Base-by-base conservation (phyloP, 2,888 invertebrate genomes). In the Ernsta delagoae region DNA sequence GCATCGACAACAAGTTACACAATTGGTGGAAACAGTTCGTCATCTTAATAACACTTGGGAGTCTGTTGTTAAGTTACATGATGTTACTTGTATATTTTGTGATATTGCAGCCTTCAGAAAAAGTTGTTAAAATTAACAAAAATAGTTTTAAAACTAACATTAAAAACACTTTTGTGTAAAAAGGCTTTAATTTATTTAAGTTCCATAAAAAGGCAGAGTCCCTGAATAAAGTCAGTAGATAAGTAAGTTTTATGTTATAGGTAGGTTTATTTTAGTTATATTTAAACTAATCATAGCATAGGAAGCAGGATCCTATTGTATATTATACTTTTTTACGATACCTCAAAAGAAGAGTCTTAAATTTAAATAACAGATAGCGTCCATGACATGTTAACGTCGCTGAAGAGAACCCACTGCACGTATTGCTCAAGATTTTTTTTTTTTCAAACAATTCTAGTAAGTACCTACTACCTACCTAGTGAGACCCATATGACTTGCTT, bases 11-110 rank as follows among this genome's bases (percentile, higher is more conserved):
- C 63, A 90, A 94, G 65, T 93, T 95, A 79, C 93, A 94, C 53
- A 94, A 94, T 73, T 97, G 96, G 95, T 97, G 97, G 96, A 96
- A 94, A 79, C 86, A 88, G 43, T 97, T 95, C 77, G 91, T 95
- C 63, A 95, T 96, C 75, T 94, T 94, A 74, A 88, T 95, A 50
- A 95, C 96, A 63, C 87, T 96, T 9, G 88, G 90, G 16, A 95
- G 96, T 75, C 90, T 95, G 64, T 74, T 94, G 7, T 83, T 95
- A 39, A 95, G 96, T 76, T 85, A 95, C 62, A 85, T 93, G 73
- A 95, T 96, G 71, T 94, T 96, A 82, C 76, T 95, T 41, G 93
- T 95, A 48, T 96, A 96, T 87, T 94, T 96, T 76, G 89, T 90
- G 64, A 76, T 96, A 59, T 89, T 96, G 72, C 95, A 95, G 78